Conservation (phyloP, 2,113 vertebrate genomes). For the Poeciliopsis retropinna region DNA sequence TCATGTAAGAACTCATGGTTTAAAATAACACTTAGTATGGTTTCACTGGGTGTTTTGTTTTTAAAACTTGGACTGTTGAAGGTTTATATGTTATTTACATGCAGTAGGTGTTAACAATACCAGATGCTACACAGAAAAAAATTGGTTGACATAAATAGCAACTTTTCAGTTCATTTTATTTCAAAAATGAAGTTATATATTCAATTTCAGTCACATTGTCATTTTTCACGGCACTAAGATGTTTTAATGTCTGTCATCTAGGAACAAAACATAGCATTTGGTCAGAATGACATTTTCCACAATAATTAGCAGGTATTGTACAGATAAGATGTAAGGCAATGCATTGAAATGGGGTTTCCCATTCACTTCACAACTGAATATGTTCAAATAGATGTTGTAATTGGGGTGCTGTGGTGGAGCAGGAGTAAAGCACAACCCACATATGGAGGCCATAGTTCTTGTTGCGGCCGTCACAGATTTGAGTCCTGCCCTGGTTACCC, state of each 20-base stretch:
- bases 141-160: not conserved
- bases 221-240: not conserved
- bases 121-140: not conserved
- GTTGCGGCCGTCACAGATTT: too few species aligned
- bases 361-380: too few species aligned
- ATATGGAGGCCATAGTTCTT: too few species aligned
- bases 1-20: conserved; percentile 80
- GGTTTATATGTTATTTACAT: not conserved
- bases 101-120: not conserved
- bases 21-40: not conserved
- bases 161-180: not conserved
- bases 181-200: not conserved
- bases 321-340: not conserved
- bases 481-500: too few species aligned
- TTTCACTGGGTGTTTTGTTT: not conserved
- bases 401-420: too few species aligned
- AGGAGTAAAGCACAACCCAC: too few species aligned
- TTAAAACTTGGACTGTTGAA: not conserved
- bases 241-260: not conserved
- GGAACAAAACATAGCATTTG: not conserved
- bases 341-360: too few species aligned
- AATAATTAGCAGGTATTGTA: not conserved
- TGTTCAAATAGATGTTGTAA: too few species aligned
- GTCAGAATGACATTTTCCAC: not conserved
- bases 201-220: not conserved